These are phyloP conservation scores for Datnioides undecimradiatus DNA, from an alignment of 2,113 vertebrate genomes.

Conservation along the genomic window DNA sequence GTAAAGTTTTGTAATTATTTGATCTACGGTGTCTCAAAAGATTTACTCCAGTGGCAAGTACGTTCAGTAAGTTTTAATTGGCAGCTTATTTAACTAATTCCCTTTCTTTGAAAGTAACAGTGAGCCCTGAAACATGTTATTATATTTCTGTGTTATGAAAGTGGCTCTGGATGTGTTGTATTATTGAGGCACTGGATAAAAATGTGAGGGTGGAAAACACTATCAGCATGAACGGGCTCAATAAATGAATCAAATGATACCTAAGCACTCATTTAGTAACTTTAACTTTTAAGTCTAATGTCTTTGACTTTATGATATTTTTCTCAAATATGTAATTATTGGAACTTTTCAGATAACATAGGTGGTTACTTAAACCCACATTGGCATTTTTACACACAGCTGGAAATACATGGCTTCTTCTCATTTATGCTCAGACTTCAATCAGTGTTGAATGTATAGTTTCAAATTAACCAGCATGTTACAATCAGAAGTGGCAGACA, in stretches of 20 bases:
- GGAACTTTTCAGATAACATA: neutral
- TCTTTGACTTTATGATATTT: too few relatives aligned
- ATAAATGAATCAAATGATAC: too few relatives aligned
- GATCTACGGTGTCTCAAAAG: neutral
- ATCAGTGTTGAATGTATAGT: too few relatives aligned
- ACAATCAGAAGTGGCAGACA: too few relatives aligned
- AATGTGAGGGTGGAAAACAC: neutral
- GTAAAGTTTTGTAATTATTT: neutral
- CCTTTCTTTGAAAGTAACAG: neutral
- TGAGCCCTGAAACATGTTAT: neutral
- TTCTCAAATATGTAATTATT: too few relatives aligned
- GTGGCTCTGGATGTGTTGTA: neutral
- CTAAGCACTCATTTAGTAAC: too few relatives aligned
- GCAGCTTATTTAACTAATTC: neutral
- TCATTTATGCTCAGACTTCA: too few relatives aligned
- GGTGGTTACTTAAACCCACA: too few relatives aligned
- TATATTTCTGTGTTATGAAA: neutral
- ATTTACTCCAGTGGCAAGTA: conserved; percentile 14
- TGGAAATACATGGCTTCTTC: too few relatives aligned
- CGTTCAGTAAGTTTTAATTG: neutral
- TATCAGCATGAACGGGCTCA: neutral
- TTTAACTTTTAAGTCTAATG: too few relatives aligned
- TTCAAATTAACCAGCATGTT: too few relatives aligned
- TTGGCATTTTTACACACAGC: too few relatives aligned
- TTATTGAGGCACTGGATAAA: neutral